These are phyloP conservation scores for Deilephila porcellus DNA, from an alignment of 2,888 invertebrate species.

Conservation along the genomic window DNA sequence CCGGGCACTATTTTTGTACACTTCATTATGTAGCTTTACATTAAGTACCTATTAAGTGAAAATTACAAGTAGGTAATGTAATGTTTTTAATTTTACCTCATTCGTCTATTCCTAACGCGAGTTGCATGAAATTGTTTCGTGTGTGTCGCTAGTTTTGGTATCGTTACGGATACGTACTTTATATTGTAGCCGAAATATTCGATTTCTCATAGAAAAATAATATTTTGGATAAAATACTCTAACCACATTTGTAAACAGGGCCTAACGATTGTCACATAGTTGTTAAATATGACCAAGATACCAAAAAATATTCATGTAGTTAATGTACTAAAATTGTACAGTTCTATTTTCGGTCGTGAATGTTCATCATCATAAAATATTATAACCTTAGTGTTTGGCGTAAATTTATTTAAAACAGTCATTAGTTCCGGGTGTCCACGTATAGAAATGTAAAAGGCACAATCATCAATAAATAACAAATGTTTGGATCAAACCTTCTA, in stretches of 20 bases:
- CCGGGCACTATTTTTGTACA: slow-evolving; percentile 69
- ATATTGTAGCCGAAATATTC: slow-evolving; percentile 46
- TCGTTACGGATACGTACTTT: slow-evolving; percentile 60
- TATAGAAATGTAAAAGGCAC: background rate
- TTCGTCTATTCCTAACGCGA: slow-evolving; percentile 69
- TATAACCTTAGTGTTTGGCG: slow-evolving; percentile 8
- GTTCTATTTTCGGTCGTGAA: slow-evolving; percentile 50
- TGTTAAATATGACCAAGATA: slow-evolving; percentile 63
- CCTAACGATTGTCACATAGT: slow-evolving; percentile 70
- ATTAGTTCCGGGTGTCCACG: slow-evolving; percentile 19
- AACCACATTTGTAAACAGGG: slow-evolving; percentile 56
- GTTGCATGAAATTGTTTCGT: slow-evolving; percentile 53
- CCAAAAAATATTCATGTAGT: slow-evolving; percentile 57
- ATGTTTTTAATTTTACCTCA: slow-evolving; percentile 67
- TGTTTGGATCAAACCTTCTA: slow-evolving; percentile 2
- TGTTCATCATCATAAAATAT: slow-evolving; percentile 37
- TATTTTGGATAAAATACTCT: slow-evolving; percentile 46
- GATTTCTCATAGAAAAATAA: slow-evolving; percentile 49
- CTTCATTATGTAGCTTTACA: slow-evolving; percentile 63
- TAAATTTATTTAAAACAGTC: slow-evolving; percentile 1
- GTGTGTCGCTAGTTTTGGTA: slow-evolving; percentile 65
- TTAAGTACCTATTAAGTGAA: slow-evolving; percentile 50
- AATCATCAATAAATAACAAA: background rate
- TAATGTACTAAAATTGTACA: slow-evolving; percentile 60
- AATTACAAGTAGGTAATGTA: slow-evolving; percentile 59